These are phyloP conservation scores for Cathartes aura DNA, from an alignment of 2,113 vertebrate genomes.

Conservation along the genomic window DNA sequence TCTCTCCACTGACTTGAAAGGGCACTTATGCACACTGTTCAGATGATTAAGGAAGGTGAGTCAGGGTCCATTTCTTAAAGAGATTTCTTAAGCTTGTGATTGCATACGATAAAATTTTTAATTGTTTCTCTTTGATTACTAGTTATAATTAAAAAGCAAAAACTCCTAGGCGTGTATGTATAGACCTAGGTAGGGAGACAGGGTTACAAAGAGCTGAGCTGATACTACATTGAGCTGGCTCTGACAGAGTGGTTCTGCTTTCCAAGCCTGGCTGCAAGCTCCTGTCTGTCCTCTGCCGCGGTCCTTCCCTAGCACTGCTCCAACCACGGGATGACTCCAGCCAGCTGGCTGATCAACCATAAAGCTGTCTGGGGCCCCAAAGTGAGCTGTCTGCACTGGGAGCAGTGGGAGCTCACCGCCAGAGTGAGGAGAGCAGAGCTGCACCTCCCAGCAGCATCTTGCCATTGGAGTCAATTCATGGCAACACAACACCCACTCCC, in stretches of 20 bases:
- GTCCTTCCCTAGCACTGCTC: background rate
- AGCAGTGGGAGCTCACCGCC: background rate
- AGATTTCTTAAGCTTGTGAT: background rate
- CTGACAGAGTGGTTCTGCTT: background rate
- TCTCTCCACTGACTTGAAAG: background rate
- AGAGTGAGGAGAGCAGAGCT: background rate
- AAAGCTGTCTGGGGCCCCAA: background rate
- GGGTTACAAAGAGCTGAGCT: background rate
- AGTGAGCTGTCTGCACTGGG: background rate
- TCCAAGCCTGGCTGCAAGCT: background rate
- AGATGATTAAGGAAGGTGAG: background rate
- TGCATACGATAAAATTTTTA: background rate
- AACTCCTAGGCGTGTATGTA: background rate
- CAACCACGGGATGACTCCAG: background rate
- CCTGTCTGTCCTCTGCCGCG: background rate
- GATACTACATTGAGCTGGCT: background rate
- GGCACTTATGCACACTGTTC: fast-evolving
- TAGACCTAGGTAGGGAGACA: background rate
- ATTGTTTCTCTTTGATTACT: background rate
- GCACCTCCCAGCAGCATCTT: background rate
- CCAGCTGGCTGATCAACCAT: background rate
- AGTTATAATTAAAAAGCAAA: background rate
- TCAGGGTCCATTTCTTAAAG: background rate
- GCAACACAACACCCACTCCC: background rate
- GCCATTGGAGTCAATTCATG: background rate